A percentile compares a stretch with the other conserved stretches of the same genome.
phyloP scores from a whole-genome alignment of 2,113 vertebrate genomes.

The Lepisosteus oculatus region DNA sequence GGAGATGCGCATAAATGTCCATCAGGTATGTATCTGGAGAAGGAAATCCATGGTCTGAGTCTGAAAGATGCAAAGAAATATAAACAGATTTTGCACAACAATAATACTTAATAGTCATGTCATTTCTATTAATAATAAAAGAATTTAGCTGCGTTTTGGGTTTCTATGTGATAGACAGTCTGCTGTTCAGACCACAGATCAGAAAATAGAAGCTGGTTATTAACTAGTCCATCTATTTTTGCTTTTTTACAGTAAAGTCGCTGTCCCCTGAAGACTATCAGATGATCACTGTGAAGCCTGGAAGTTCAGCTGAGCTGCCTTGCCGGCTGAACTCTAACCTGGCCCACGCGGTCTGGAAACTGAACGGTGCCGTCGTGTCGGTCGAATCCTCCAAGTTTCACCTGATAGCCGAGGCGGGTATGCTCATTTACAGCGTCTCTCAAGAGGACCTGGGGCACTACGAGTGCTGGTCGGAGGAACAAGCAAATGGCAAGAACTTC shows the following conservation, averaged over 20 bases:
- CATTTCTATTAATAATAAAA: no score
- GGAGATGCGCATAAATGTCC: constrained; percentile 80
- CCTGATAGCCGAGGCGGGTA: constrained; percentile 66
- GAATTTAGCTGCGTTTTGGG: no score
- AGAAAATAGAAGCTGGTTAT: no score
- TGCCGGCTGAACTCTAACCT: constrained; percentile 83
- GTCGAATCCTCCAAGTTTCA: constrained; percentile 80
- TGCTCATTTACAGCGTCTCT: constrained; percentile 88
- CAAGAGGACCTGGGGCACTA: constrained; percentile 83
- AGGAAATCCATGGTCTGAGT: background rate
- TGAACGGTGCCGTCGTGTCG: constrained; percentile 64
- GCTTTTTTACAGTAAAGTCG: constrained; percentile 42
- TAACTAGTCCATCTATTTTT: no score
- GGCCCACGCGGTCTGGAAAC: constrained; percentile 84
- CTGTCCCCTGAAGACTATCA: constrained; percentile 39
- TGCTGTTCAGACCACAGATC: no score
- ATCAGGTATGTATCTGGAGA: constrained; percentile 43
- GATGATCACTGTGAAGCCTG: constrained; percentile 68
- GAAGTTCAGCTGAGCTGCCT: constrained; percentile 82
- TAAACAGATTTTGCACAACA: no score
- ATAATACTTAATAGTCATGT: constrained; percentile 18
- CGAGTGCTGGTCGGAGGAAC: constrained; percentile 84
- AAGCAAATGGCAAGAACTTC: constrained; percentile 74
- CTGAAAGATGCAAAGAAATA: constrained; percentile 22
- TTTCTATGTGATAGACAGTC: no score